Base-by-base conservation (phyloP, 2,797 vertebrate genomes). In the Poecilia gillii region DNA sequence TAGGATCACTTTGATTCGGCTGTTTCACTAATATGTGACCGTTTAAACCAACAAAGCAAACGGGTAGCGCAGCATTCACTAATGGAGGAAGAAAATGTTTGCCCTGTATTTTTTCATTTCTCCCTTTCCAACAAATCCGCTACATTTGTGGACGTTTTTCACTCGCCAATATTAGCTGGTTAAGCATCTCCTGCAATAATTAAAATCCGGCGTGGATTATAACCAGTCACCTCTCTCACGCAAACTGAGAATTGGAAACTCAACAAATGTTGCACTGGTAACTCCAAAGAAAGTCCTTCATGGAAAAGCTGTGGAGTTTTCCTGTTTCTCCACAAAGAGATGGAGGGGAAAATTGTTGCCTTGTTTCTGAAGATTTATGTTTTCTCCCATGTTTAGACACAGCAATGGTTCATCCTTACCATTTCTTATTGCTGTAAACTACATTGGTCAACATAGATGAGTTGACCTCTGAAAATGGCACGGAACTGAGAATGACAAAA, bases 61-160 rank as follows among this genome's bases (percentile, higher is more conserved):
- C 77, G 36, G 77, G 80, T 75, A 36, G 57, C 64, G 28, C 55
- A 72, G 70, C 31, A 82, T 90, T 87, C 81, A 89, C 85, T 88
- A 92, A 89, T 82, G 80, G 87, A 90, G 85, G 85, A 90, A 90
- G 87, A 89, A 72, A 89, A 64, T 3, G 31, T 64, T 33, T 62
- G 62, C 18, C 7, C 18, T 88, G 84, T 73, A 84, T 85, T 77
- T 85, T 85, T 73, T 78, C 72, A 89, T 92, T 87, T 85, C 87
- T 89, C 87, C 89, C 85, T 88, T 70, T 39, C 33, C 33, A 20
- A 36, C 33, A 23, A 66, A 66, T 16, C 8, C 8, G 25, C 9
- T 23, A 68, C 23, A 41, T 68, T 68, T 68, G 20, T 39, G 16
- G 62, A 18, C 1, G 4, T 68, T 25, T 41, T 25, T 33, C 64